Percentiles rank a stretch among this genome's conserved stretches.
phyloP scores from a whole-genome alignment of 1,140 invertebrate genomes.

The Vanessa tameamea region DNA sequence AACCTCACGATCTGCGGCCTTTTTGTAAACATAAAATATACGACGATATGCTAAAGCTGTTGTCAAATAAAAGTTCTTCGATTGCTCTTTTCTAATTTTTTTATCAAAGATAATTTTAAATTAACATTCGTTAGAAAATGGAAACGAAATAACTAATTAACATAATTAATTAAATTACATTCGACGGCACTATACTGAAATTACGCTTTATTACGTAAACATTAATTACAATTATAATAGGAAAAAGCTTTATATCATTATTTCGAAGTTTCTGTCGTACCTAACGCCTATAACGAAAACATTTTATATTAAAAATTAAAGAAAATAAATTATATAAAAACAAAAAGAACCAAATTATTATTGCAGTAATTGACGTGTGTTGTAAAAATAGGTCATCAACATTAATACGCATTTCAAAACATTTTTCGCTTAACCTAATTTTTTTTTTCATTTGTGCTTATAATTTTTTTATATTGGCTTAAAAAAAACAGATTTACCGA shows the following conservation, averaged over 20 bases:
- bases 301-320: neutral
- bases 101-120: neutral
- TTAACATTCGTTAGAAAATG: constrained; percentile 21
- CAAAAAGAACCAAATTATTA: neutral
- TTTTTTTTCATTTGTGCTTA: too few species aligned
- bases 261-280: constrained; percentile 1
- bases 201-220: constrained; percentile 31
- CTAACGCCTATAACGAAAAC: constrained; percentile 12
- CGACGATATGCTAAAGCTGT: too few species aligned
- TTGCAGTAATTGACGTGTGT: neutral
- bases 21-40: too few species aligned
- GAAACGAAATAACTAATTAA: constrained; percentile 15
- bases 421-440: too few species aligned
- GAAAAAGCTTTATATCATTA: constrained; percentile 20
- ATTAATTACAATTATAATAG: constrained; percentile 37
- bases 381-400: neutral
- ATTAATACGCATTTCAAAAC: too few species aligned
- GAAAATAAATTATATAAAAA: neutral
- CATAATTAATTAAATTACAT: constrained; percentile 27
- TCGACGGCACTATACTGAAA: constrained; percentile 1
- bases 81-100: too few species aligned
- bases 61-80: too few species aligned
- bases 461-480: too few species aligned
- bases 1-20: too few species aligned
- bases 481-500: too few species aligned